phyloP scores from a whole-genome alignment of 2,888 invertebrate genomes.

The Myathropa florea region DNA sequence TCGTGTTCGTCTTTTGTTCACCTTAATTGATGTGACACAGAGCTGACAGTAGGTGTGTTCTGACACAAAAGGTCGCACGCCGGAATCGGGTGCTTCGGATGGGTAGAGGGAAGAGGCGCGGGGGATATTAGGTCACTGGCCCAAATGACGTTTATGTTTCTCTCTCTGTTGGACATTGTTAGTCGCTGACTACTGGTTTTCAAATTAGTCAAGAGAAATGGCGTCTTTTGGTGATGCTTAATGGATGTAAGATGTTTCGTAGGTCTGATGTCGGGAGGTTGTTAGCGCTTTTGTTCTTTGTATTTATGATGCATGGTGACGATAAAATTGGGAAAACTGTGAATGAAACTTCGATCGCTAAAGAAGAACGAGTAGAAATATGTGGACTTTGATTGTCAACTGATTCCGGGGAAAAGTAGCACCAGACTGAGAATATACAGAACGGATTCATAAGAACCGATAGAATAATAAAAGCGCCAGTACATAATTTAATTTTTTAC shows the following conservation, averaged over 20 bases:
- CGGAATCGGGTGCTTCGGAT: not conserved
- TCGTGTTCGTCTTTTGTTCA: constrained; percentile 55
- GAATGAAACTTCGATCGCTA: no score
- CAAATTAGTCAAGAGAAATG: not conserved
- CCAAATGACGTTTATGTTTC: constrained; percentile 6
- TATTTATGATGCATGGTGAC: not conserved
- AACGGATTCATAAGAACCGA: no score
- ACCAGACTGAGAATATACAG: no score
- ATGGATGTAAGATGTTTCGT: not conserved
- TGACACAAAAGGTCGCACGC: constrained; percentile 33
- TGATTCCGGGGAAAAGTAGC: no score
- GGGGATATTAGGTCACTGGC: constrained; percentile 22
- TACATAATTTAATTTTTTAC: no score
- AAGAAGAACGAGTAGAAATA: no score
- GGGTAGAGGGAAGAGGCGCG: not conserved
- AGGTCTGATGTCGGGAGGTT: not conserved
- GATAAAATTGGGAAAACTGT: no score
- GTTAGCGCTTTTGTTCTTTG: not conserved
- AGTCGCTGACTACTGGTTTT: not conserved
- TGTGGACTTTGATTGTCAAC: no score
- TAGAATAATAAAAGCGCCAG: no score
- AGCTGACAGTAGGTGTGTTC: constrained; percentile 34
- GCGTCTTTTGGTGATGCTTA: not conserved
- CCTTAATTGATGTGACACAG: constrained; percentile 59
- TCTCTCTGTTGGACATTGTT: not conserved